Evolutionary conservation across 1,140 invertebrate genomes (phyloP), one percentile per base, ranked within the genome.

Genomic region (Pantala flavescens): DNA sequence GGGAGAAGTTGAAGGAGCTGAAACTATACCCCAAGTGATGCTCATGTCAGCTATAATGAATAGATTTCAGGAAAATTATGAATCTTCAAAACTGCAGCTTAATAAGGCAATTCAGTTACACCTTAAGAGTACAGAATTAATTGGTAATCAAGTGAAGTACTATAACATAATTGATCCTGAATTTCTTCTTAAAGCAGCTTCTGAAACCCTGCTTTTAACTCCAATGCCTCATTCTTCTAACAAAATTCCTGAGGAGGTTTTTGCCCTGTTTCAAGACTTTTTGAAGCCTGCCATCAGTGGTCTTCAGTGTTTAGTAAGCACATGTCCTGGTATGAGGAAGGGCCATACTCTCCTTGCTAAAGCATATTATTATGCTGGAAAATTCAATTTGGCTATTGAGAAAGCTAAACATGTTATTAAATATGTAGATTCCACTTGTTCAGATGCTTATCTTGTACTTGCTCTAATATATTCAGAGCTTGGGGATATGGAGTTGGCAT

Each of bases 381-480:
- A 63, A 19, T 19, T 63, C n/a, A 19, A 16, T 19, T 16, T 16
- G n/a, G 49, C 49, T 19, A 12, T 63, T 7, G 49, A 16, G 28
- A 85, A 88, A 23, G 82, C 97, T 23, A 88, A 91, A 78, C 88
- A 90, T 78, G 88, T 95, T 75, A 80, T 94, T 16, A 90, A 94
- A 9, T 81, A 86, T 43, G 83, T 90, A 14, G 93, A 96, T 81
- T 87, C 89, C 19, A 89, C 90, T 0, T 91, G 90, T 80, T 90
- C 91, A 0, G 90, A 95, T 77, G 93, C 90, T 24, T 90, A 97
- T 83, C 85, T 98, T 7, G 83, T 98, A 7, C 88, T 96, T 85
- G 94, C 96, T 23, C 93, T 97, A 83, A 92, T 96, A 72, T 87
- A 63, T 63, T 63, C 49, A 19, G 49, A 63, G 12, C 90, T 93